Evolutionary conservation across 2,888 invertebrate species (phyloP).

Genomic region (Limnephilus rhombicus): DNA sequence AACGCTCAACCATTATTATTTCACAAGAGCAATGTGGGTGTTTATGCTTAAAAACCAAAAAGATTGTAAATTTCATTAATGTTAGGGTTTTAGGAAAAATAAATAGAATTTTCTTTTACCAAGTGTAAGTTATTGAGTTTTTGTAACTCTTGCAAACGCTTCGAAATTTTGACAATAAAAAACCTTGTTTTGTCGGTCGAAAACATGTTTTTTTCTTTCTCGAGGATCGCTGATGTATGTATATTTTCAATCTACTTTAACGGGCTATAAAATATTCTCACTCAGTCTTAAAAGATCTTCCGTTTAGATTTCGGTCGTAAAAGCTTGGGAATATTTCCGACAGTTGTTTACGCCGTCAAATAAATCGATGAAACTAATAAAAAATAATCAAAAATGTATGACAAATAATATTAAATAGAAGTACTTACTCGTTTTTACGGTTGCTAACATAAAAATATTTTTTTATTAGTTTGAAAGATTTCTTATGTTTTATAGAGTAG

Average conservation of each 20-base stretch:
- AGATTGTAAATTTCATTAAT: neutral
- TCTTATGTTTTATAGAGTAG: neutral
- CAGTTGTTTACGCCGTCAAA: slow-evolving; percentile 9
- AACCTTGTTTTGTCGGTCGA: neutral
- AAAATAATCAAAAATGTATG: neutral
- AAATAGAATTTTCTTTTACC: neutral
- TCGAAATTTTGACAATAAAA: neutral
- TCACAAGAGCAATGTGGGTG: too few species aligned
- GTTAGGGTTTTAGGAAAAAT: neutral
- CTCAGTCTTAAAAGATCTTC: neutral
- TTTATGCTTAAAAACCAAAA: too few species aligned
- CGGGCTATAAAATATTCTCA: neutral
- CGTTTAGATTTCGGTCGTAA: slow-evolving; percentile 13
- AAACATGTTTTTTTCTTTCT: neutral
- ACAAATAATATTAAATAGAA: neutral
- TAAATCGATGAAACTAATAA: neutral
- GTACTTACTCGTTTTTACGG: neutral
- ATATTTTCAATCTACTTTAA: slow-evolving; percentile 9
- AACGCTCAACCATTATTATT: too few species aligned
- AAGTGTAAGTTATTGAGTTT: neutral
- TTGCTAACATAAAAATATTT: neutral
- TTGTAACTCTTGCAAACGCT: neutral
- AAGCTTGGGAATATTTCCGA: neutral
- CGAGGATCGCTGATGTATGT: neutral
- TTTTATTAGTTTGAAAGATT: too few species aligned